A percentile compares a stretch with the other conserved stretches of the same genome.
phyloP scores from a whole-genome alignment of 1,140 invertebrate species.

The Drosophila mayri region DNA sequence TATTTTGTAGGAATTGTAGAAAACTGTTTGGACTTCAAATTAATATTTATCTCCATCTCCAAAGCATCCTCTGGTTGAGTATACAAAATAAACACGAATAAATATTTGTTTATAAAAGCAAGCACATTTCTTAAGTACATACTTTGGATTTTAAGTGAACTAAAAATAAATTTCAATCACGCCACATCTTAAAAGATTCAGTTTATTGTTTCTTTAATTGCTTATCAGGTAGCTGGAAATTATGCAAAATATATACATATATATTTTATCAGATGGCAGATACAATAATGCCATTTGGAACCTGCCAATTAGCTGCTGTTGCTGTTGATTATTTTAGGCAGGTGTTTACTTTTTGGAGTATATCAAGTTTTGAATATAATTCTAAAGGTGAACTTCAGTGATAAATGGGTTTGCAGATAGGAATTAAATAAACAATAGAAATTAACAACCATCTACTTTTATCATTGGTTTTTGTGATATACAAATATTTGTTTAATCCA shows the following conservation, averaged over 20 bases:
- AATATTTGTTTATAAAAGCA: not conserved
- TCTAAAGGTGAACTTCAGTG: not conserved
- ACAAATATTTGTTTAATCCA: too few relatives aligned
- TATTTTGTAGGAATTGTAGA: not conserved
- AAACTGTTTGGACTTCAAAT: not conserved
- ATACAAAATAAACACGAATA: not conserved
- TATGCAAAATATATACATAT: constrained; percentile 32
- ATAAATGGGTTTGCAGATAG: not conserved
- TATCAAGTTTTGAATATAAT: constrained; percentile 8
- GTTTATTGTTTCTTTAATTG: constrained; percentile 24
- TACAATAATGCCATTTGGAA: constrained; percentile 38
- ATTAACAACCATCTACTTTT: not conserved
- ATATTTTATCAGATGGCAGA: constrained; percentile 35
- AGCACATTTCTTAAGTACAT: constrained; percentile 9
- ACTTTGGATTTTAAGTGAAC: constrained; percentile 10
- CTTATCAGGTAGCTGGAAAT: constrained; percentile 25
- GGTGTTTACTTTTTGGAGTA: constrained; percentile 8
- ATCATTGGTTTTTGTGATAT: too few relatives aligned
- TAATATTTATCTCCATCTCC: not conserved
- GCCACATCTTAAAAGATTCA: constrained; percentile 16
- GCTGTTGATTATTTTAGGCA: constrained; percentile 14
- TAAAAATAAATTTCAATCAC: constrained; percentile 38
- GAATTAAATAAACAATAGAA: not conserved
- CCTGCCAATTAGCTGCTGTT: constrained; percentile 34
- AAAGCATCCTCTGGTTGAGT: not conserved